Evolutionary conservation across 2,888 invertebrate species (phyloP), one percentile per base, ranked within the genome.

Genomic region (Plagodis dolabraria): DNA sequence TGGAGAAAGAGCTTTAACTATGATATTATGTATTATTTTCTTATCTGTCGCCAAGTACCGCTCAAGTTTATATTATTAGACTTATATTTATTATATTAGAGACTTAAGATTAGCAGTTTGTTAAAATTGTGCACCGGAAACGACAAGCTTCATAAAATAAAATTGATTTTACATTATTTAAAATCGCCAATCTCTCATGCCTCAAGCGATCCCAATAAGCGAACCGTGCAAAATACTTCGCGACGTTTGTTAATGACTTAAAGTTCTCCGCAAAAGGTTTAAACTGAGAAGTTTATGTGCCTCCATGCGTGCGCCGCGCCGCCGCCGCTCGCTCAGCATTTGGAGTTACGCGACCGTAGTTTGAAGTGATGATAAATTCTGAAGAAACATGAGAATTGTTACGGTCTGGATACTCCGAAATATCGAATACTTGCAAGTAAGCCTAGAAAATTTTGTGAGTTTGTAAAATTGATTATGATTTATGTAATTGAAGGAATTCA

Each of bases 201-300:
- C 43, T 33, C n/a, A 43, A 11, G 22, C 8, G 4, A 43, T 5
- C 54, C 35, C 33, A 9, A 11, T 10, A 48, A 53, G 36, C 44
- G 43, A 51, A 47, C 33, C 51, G 43, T 42, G 43, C 49, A 43
- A 34, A 44, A 44, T 45, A 33, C 53, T 38, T 11, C 9, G 38
- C 54, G 59, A 43, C 51, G 59, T 51, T 53, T 38, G 47, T 40
- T 59, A 59, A 59, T 59, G 54, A 59, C 53, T 44, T 10, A 54
- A 22, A 59, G 46, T 59, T 58, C 10, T 22, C 22, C 11, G 43
- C 42, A 50, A 53, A 59, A 59, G 50, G 47, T 51, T 54, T 59
- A 43, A 53, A 47, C 45, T 40, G 49, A 5, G 42, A 54, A 59
- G 33, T 54, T 59, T 47, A 44, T 33, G 53, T 9, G 22, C 38